Evolutionary conservation across 1,140 invertebrate genomes (phyloP).

Genomic region (Cecropterus lyciades): DNA sequence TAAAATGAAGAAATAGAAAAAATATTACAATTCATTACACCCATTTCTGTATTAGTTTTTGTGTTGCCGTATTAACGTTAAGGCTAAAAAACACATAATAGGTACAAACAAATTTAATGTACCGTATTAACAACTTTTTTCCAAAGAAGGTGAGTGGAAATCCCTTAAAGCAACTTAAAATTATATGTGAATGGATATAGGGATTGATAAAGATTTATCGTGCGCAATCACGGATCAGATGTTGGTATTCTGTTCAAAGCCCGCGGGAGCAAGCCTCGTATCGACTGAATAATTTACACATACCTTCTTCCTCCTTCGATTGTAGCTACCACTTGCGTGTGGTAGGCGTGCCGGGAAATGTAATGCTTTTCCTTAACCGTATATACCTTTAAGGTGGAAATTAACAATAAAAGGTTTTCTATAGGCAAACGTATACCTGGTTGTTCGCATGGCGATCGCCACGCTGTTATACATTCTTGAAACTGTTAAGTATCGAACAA

Average conservation of each 20-base stretch:
- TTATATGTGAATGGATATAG: conserved; percentile 32
- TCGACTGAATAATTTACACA: conserved; percentile 76
- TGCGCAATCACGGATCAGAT: conserved; percentile 76
- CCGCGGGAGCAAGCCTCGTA: conserved; percentile 63
- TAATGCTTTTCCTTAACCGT: conserved; percentile 32
- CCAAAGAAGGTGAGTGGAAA: neutral
- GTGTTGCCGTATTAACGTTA: no score
- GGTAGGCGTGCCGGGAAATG: conserved; percentile 38
- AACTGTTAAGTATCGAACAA: no score
- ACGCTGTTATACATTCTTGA: no score
- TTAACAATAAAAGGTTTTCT: conserved; percentile 39
- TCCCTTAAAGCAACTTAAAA: conserved; percentile 20
- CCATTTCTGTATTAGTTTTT: no score
- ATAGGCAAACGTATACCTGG: no score
- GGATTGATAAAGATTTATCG: conserved; percentile 66
- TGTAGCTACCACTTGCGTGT: conserved; percentile 38
- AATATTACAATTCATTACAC: no score
- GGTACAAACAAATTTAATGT: no score
- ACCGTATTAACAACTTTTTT: no score
- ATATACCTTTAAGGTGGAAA: conserved; percentile 28
- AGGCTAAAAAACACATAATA: no score
- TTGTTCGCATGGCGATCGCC: no score
- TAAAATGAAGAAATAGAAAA: no score
- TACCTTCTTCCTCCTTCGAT: conserved; percentile 51
- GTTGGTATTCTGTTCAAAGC: conserved; percentile 73